Evolutionary conservation across 2,113 vertebrate genomes (phyloP), one percentile per base, ranked within the genome.

Genomic region (Conger conger): DNA sequence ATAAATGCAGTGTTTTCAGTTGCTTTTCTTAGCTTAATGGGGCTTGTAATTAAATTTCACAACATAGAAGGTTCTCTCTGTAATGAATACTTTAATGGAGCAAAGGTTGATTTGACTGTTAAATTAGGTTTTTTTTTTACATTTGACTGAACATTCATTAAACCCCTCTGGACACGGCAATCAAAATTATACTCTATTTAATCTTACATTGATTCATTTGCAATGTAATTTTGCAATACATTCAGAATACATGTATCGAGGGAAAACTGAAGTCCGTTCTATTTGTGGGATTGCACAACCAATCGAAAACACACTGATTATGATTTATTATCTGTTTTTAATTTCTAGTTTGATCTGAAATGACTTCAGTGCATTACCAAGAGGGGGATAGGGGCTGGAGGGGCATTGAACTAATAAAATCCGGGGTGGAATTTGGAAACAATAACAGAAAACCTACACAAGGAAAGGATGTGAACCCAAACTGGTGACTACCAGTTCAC

Each of bases 1-100:
- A 73, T 73, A n/a, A 73, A 73, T 73, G 68, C n/a, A 73, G 68
- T 73, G n/a, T n/a, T 73, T 73, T 73, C n/a, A 73, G 27, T n/a
- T 4, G 27, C 68, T 73, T 73, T 73, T 73, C 68, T 73, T 73
- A 73, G 68, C n/a, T 73, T 73, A 73, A 73, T 73, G 68, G 68
- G 68, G 68, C 68, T 73, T 73, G 68, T 73, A 73, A 73, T 73
- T 73, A 33, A 73, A 73, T 73, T 73, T 73, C 68, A 8, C 27
- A 73, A 73, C 68, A 73, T 33, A 11, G 68, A 73, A 73, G 68
- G 18, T 20, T 73, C 20, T 73, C 68, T 73, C 7, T 73, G 33
- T 73, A 73, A 73, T 73, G 68, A 73, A 73, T 73, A n/a, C 27
- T 73, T 73, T 73, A 73, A 33, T 73, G 68, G 68, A 30, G 68